Evolutionary conservation across 35 echinoderm and acorn worm species (phyloP), one percentile per base, ranked within the genome.

Genomic region (Apostichopus californicus): DNA sequence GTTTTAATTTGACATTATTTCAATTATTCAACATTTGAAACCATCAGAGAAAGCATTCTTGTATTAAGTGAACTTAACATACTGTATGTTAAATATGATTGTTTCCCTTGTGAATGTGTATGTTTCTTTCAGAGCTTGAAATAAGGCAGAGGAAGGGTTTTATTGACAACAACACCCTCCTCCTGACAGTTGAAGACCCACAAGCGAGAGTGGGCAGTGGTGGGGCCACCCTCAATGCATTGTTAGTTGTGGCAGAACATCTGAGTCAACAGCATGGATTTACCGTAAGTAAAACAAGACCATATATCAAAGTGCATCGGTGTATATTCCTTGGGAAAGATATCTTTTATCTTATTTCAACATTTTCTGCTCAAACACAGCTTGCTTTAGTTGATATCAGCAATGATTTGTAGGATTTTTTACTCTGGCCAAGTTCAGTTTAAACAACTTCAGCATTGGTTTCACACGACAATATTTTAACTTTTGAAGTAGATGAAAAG

Each of bases 211-310:
- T 96, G 10, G 97, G 97, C 14, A 96, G 95, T 90, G 97, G 97
- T 28, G 97, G 97, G 5, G 97, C 97, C 12, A 99, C 97, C 59
- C 92, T 99, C 8, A 99, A 99, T 93, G 97, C 97, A 12, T 68
- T 99, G 81, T 86, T 99, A 54, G 97, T 99, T 3, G 93, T 99
- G 10, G 95, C 97, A 22, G 97, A 99, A 86, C 93, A 99, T 87
- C 89, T 99, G 5, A 99, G 97, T 75, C 92, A 94, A 54, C 80
- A 79, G 20, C 80, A 95, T 18, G 95, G 95, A 4, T 96, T 92
- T 79, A 96, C 97, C 20, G 97, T 99, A 92, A 77, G 91, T 98
- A 54, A 9, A 75, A 46, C 34, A 46, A 46, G 34, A 46, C 34
- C 34, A 68, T 14, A 8, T 68, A 8, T 68, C 64, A 1, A 68